Conservation (phyloP, 2,113 vertebrate genomes). For the Strix uralensis region DNA sequence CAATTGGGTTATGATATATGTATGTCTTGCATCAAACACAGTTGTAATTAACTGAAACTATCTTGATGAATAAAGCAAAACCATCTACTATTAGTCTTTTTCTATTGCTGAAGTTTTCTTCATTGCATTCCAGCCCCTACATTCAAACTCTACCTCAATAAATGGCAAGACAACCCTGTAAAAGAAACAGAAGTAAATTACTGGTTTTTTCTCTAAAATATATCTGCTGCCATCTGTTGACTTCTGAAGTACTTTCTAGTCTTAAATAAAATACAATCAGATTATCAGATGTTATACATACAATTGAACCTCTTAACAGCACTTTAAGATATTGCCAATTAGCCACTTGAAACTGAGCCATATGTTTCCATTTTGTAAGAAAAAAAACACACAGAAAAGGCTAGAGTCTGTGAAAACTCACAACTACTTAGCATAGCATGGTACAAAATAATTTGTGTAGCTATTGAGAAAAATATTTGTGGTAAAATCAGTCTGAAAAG, state of each 20-base stretch:
- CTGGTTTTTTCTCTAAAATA: slow-evolving; percentile 4
- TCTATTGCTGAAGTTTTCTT: background rate
- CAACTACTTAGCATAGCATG: background rate
- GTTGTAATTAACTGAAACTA: background rate
- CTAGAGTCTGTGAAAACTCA: background rate
- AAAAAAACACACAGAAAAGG: slow-evolving; percentile 17
- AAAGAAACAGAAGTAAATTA: background rate
- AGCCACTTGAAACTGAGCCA: slow-evolving; percentile 46
- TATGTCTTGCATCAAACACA: background rate
- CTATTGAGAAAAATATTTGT: background rate
- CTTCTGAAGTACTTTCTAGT: slow-evolving; percentile 32
- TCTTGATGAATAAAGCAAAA: background rate
- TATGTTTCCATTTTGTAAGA: slow-evolving; percentile 16
- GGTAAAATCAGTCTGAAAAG: background rate
- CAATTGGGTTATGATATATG: background rate
- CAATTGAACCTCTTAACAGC: slow-evolving; percentile 11
- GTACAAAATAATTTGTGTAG: background rate
- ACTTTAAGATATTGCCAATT: slow-evolving; percentile 46
- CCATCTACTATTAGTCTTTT: background rate
- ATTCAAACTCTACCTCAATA: background rate
- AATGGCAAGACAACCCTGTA: background rate
- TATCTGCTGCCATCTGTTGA: slow-evolving; percentile 71
- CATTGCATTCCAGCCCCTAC: background rate
- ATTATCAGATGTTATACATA: slow-evolving; percentile 38
- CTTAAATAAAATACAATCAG: slow-evolving; percentile 54